phyloP scores from a whole-genome alignment of 2,888 invertebrate species.

The Drosophila neoperkinsi region DNA sequence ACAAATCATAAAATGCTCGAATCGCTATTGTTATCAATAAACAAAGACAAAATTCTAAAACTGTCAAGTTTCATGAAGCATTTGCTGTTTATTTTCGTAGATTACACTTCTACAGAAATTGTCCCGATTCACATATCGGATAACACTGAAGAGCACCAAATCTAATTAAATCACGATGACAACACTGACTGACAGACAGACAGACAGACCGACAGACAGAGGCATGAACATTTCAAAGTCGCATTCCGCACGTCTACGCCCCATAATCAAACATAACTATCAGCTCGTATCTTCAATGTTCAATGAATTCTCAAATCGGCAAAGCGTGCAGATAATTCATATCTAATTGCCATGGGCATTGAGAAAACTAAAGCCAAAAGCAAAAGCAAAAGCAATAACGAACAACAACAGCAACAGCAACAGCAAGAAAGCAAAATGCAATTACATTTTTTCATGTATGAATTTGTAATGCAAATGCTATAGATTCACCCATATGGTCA shows the following conservation, averaged over 20 bases:
- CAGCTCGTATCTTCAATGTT: conserved; percentile 63
- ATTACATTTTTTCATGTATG: conserved; percentile 44
- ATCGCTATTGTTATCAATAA: conserved; percentile 1
- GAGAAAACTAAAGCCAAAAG: conserved; percentile 12
- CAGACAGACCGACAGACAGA: conserved; percentile 22
- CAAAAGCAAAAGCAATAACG: conserved; percentile 7
- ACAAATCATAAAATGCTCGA: conserved; percentile 17
- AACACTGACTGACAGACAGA: conserved; percentile 29
- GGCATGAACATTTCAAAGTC: conserved; percentile 16
- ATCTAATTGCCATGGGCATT: conserved; percentile 66
- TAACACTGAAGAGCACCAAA: conserved; percentile 30
- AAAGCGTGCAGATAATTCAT: conserved; percentile 79
- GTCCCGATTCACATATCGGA: not conserved
- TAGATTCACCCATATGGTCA: conserved; percentile 40
- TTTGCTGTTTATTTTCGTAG: conserved; percentile 30
- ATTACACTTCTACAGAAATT: conserved; percentile 11
- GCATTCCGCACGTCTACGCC: conserved; percentile 20
- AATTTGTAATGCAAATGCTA: conserved; percentile 69
- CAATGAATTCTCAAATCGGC: conserved; percentile 73
- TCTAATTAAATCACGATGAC: conserved; percentile 56
- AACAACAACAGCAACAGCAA: not conserved
- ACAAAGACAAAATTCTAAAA: not conserved
- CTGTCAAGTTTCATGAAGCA: conserved; percentile 3
- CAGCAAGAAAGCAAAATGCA: not conserved
- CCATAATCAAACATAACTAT: conserved; percentile 37